Base-by-base conservation (phyloP, 2,113 vertebrate species). In the Eublepharis macularius region DNA sequence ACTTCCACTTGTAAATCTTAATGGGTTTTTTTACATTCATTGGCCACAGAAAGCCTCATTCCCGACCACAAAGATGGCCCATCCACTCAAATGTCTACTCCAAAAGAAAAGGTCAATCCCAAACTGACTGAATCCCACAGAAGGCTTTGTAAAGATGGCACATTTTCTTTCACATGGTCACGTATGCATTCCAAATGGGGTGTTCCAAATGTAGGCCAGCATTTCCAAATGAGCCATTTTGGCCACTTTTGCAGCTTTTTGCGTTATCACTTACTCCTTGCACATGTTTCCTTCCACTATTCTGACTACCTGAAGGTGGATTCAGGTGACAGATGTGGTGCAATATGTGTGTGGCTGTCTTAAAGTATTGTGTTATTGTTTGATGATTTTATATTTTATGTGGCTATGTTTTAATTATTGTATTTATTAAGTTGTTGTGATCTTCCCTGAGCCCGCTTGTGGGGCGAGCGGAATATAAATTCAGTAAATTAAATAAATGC, bases 41-140 rank as follows among this genome's bases (percentile, higher is more conserved):
- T 70, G 83, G 16, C 6, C 36, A 41, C 1, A 66, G 29, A 32
- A 86, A 60, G 1, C 17, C 65, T 84, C 4, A 17, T 6, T 49
- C 13, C 19, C 16, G 36, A 0, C 74, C 84, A 24, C 45, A 79
- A 54, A 70, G 47, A 24, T 2, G 54, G 13, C 1, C 51, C 76
- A 39, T 79, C 4, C 19, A 49, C 68, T 26, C 14, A 47, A 57
- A 73, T 2, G 73, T 12, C 26, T 82, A 36, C 2, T 70, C 8
- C 32, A 9, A 72, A 91, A 82, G 82, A 84, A 79, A 4, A 17
- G 84, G 2, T 1, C 63, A 76, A n/a, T 34, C 69, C 80, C 73
- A 1, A 92, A 76, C 13, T 41, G 5, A 32, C 13, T 49, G 17
- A 73, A 69, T 83, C 49, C n/a, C 26, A 19, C 77, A n/a, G 80